Percentiles rank a stretch among this genome's conserved stretches.
These are phyloP conservation scores for Amblyteles armatorius DNA, from an alignment of 2,888 invertebrate genomes.

Conservation along the genomic window DNA sequence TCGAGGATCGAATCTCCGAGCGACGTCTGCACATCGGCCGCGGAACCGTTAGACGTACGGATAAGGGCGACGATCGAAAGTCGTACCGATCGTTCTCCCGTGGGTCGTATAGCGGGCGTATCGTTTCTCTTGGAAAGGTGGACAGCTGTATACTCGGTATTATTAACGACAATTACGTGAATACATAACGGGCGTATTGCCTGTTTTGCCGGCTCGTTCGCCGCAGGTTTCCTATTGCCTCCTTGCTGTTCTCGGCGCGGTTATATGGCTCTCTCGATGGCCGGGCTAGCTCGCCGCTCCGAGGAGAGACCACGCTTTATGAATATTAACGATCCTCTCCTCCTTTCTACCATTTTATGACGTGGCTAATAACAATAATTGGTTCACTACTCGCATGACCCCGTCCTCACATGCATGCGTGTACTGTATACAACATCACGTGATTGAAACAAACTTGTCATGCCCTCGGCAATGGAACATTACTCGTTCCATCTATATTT, in stretches of 20 bases:
- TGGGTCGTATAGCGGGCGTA: conserved; percentile 47
- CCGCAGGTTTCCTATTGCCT: conserved; percentile 42
- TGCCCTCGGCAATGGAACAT: conserved; percentile 63
- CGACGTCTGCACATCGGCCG: not conserved
- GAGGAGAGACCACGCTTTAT: conserved; percentile 68
- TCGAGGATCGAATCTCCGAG: conserved; percentile 2
- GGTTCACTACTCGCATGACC: conserved; percentile 68
- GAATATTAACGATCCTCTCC: conserved; percentile 74
- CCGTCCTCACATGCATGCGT: conserved; percentile 55
- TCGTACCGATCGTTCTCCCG: conserved; percentile 40
- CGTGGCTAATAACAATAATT: conserved; percentile 75
- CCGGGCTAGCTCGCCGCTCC: conserved; percentile 35
- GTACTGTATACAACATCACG: conserved; percentile 62
- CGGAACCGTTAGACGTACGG: conserved; percentile 11
- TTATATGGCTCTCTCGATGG: conserved; percentile 45
- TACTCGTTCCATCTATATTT: conserved; percentile 27
- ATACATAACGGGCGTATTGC: conserved; percentile 63
- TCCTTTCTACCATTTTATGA: conserved; percentile 64
- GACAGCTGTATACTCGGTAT: conserved; percentile 61
- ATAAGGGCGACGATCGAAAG: conserved; percentile 42
- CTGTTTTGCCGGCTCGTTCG: conserved; percentile 24
- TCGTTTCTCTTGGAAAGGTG: conserved; percentile 66
- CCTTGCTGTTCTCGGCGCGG: conserved; percentile 25
- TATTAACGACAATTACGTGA: conserved; percentile 68
- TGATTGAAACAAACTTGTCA: conserved; percentile 77